Percentiles rank a stretch among this genome's conserved stretches.
Conservation (phyloP, 1,140 invertebrate species). For the Brachionus asplanchnoidis region DNA sequence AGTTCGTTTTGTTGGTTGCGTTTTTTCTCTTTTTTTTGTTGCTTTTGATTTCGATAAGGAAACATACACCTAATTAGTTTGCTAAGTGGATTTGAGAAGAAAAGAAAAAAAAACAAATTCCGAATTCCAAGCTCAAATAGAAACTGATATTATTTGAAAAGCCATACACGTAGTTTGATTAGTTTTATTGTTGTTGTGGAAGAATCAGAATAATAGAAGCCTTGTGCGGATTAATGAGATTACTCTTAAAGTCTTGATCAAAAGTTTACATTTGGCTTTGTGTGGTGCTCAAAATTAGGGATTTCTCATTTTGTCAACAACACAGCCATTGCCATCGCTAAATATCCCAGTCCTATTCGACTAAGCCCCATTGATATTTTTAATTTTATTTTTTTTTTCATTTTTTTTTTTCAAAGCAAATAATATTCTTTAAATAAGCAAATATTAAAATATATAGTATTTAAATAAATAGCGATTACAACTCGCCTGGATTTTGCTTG, state of each 20-base stretch:
- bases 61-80: slow-evolving; percentile 36
- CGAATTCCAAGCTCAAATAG: neutral
- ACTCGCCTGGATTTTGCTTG: neutral
- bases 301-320: neutral
- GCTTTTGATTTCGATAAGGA: slow-evolving; percentile 8
- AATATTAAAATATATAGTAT: slow-evolving; percentile 31
- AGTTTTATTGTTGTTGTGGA: slow-evolving; percentile 15
- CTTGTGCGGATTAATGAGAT: slow-evolving; percentile 24
- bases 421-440: slow-evolving; percentile 36
- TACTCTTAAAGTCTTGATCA: neutral
- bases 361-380: slow-evolving; percentile 27
- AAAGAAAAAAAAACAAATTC: neutral
- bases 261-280: slow-evolving; percentile 18
- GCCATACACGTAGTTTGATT: slow-evolving; percentile 1
- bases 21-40: neutral
- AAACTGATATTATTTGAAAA: slow-evolving; percentile 37
- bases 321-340: neutral
- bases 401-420: slow-evolving; percentile 35
- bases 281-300: neutral
- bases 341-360: neutral
- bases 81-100: slow-evolving; percentile 29
- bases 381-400: neutral
- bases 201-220: slow-evolving; percentile 15
- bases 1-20: neutral
- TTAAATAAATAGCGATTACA: slow-evolving; percentile 39